Conservation (phyloP, 37 sponge, comb jelly and placozoan genomes). For the Diacarnus erythraeanus region DNA sequence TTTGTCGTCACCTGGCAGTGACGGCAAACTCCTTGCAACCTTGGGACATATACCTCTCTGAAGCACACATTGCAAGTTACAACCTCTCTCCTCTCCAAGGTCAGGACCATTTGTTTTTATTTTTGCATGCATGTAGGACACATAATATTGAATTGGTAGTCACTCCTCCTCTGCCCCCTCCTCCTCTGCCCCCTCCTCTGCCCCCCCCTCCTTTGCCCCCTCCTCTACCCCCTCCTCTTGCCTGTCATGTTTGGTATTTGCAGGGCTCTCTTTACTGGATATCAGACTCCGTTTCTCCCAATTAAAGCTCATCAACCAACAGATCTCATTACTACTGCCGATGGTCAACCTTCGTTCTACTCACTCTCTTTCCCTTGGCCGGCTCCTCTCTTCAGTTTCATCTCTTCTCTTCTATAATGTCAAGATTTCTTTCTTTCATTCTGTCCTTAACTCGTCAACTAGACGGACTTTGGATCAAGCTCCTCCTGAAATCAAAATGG, state of each 20-base stretch:
- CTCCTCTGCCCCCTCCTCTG: no score
- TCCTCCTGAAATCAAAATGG: constrained; percentile 91
- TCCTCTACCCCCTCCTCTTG: not conserved
- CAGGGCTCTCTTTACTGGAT: constrained; percentile 56
- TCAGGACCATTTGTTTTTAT: no score
- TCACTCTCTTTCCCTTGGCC: constrained; percentile 59
- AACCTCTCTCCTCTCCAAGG: constrained; percentile 75
- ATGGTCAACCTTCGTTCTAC: constrained; percentile 62
- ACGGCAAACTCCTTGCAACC: constrained; percentile 53
- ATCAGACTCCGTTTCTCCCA: constrained; percentile 69
- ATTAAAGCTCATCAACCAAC: constrained; percentile 70
- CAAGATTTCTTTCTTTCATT: constrained; percentile 81
- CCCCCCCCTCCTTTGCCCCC: no score
- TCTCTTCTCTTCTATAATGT: constrained; percentile 82
- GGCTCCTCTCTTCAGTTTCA: constrained; percentile 36
- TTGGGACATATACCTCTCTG: constrained; percentile 65
- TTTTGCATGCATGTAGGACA: no score
- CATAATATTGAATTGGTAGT: no score
- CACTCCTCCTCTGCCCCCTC: no score
- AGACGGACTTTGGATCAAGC: constrained; percentile 74
- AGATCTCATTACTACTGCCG: constrained; percentile 62
- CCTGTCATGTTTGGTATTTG: not conserved
- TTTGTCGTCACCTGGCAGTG: constrained; percentile 52
- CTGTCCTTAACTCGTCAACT: constrained; percentile 79
- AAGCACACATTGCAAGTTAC: constrained; percentile 29